phyloP scores from a whole-genome alignment of 2,888 invertebrate genomes.

The Arge pagana region DNA sequence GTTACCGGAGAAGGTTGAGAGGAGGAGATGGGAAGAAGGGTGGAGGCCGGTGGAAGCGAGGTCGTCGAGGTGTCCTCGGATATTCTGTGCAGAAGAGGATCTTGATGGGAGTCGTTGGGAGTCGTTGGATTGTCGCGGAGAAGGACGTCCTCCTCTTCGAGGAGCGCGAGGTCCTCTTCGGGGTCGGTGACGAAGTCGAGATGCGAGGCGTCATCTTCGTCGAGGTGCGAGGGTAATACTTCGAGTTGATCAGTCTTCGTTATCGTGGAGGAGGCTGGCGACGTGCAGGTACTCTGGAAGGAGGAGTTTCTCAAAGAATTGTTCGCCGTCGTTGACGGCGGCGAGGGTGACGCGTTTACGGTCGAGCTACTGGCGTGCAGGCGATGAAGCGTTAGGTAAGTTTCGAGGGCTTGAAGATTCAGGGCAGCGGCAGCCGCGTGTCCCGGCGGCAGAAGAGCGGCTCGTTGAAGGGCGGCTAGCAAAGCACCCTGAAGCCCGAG shows the following conservation, averaged over 20 bases:
- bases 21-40: slow-evolving; percentile 31
- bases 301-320: slow-evolving; percentile 9
- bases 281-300: slow-evolving; percentile 12
- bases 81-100: slow-evolving; percentile 49
- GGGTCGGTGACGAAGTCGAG: slow-evolving; percentile 52
- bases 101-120: slow-evolving; percentile 36
- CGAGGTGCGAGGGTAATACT: slow-evolving; percentile 33
- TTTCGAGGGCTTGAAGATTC: slow-evolving; percentile 84
- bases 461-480: slow-evolving; percentile 83
- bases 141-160: slow-evolving; percentile 74
- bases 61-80: slow-evolving; percentile 30
- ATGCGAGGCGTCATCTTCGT: slow-evolving; percentile 40
- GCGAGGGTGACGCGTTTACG: slow-evolving; percentile 54
- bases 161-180: slow-evolving; percentile 74
- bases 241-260: slow-evolving; percentile 29
- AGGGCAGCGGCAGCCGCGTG: slow-evolving; percentile 84
- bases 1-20: slow-evolving; percentile 24
- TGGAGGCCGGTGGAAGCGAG: slow-evolving; percentile 31
- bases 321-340: slow-evolving; percentile 59
- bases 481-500: slow-evolving; percentile 83
- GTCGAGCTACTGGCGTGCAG: slow-evolving; percentile 72
- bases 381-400: slow-evolving; percentile 81
- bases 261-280: slow-evolving; percentile 14
- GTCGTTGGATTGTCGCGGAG: slow-evolving; percentile 23
- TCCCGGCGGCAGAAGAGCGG: slow-evolving; percentile 79